Percentiles rank a stretch among this genome's conserved stretches.
Conservation (phyloP, 1,140 invertebrate species). For the Cherax destructor region DNA sequence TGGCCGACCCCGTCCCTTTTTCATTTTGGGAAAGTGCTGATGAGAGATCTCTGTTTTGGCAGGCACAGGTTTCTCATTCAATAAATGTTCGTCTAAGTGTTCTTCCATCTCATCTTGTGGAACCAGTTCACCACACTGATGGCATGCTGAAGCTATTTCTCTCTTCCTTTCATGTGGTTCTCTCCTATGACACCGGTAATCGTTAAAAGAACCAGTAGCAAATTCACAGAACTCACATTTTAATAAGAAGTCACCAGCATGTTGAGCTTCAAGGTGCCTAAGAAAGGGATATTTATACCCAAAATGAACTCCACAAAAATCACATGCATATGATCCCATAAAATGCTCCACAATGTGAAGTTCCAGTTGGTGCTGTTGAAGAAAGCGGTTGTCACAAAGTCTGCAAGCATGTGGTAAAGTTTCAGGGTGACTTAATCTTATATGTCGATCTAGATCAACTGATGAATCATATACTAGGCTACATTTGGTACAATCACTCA, state of each 20-base stretch:
- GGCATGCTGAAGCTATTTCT: background rate
- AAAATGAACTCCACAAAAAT: constrained; percentile 58
- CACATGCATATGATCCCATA: constrained; percentile 45
- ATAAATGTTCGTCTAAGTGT: constrained; percentile 39
- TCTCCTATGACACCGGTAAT: constrained; percentile 28
- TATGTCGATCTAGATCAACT: constrained; percentile 25
- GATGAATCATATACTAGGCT: constrained; percentile 19
- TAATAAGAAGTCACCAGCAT: constrained; percentile 53
- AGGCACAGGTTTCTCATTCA: constrained; percentile 20
- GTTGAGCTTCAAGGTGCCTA: constrained; percentile 49
- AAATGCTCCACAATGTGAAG: constrained; percentile 55
- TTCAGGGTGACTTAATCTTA: constrained; percentile 23
- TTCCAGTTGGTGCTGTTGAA: constrained; percentile 33
- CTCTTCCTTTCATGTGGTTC: constrained; percentile 18
- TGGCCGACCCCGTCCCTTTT: background rate
- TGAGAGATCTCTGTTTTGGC: background rate
- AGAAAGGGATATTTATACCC: constrained; percentile 55
- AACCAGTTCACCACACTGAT: constrained; percentile 36
- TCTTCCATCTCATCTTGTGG: constrained; percentile 51
- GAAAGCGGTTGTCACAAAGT: constrained; percentile 54
- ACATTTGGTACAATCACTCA: constrained; percentile 44
- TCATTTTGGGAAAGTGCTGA: background rate
- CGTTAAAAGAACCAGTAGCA: constrained; percentile 32
- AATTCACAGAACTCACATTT: constrained; percentile 61
- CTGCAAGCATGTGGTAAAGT: constrained; percentile 54